Percentiles rank a stretch among this genome's conserved stretches.
Conservation (phyloP, 2,888 invertebrate species). For the Girardia tigrina region DNA sequence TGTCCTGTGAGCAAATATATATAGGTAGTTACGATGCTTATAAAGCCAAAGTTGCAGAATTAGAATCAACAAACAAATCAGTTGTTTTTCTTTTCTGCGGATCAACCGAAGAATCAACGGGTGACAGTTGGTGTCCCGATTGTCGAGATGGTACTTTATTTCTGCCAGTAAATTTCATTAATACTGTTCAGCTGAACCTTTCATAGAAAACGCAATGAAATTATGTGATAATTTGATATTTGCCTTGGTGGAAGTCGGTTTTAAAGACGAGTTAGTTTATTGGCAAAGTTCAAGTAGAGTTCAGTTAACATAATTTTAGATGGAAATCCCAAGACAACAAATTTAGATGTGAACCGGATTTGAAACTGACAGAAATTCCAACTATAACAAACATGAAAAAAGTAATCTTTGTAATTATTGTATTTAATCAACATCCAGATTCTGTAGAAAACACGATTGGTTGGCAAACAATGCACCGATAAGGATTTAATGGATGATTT, state of each 20-base stretch:
- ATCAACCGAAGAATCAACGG: slow-evolving; percentile 6
- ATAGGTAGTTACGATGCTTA: background rate
- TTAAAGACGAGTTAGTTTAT: background rate
- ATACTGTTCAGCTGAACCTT: background rate
- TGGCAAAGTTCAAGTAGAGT: background rate
- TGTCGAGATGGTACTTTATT: slow-evolving; percentile 2
- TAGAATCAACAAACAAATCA: background rate
- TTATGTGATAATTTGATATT: background rate
- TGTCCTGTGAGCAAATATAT: background rate
- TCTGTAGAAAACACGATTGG: background rate
- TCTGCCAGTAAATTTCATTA: too few relatives aligned
- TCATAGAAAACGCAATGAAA: background rate
- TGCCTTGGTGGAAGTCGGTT: background rate
- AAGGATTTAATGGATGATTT: background rate
- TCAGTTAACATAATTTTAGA: background rate
- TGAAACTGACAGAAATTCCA: background rate
- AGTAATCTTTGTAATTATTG: background rate
- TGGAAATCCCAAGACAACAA: background rate
- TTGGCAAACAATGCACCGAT: background rate
- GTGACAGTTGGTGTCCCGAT: background rate
- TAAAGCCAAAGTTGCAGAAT: background rate
- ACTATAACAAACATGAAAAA: background rate
- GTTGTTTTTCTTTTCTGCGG: background rate
- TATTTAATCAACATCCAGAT: background rate
- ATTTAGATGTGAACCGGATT: background rate